phyloP scores from a whole-genome alignment of 2,797 vertebrate species.

The Myotis myotis region DNA sequence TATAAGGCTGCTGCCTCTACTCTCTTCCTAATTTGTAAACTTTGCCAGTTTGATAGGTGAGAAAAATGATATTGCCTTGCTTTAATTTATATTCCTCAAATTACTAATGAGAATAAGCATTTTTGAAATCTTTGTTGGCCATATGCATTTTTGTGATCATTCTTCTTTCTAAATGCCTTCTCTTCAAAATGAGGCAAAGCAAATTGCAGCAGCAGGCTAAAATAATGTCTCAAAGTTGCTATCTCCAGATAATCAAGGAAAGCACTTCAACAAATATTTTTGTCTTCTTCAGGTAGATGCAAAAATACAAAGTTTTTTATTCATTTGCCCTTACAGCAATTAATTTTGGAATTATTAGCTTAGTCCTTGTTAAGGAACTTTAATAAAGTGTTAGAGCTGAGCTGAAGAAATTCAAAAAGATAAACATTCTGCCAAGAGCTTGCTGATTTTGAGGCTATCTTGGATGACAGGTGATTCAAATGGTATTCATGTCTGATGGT shows the following conservation, averaged over 20 bases:
- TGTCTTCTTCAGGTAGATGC: not conserved
- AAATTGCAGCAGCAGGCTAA: not conserved
- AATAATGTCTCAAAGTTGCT: not conserved
- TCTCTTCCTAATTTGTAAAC: slow-evolving; percentile 27
- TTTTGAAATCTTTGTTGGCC: slow-evolving; percentile 35
- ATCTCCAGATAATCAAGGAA: slow-evolving; percentile 34
- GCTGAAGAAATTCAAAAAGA: slow-evolving; percentile 25
- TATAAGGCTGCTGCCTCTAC: not conserved
- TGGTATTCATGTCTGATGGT: not conserved
- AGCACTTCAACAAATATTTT: not conserved
- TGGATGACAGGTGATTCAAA: not conserved
- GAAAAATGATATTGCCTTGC: slow-evolving; percentile 36
- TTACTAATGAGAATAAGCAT: slow-evolving; percentile 21
- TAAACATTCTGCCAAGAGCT: not conserved
- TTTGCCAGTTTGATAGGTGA: slow-evolving; percentile 22
- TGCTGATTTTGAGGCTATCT: not conserved
- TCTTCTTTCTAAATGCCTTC: slow-evolving; percentile 44
- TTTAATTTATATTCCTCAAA: slow-evolving; percentile 55
- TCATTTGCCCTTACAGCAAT: not conserved
- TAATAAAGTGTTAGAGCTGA: not conserved
- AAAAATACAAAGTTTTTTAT: not conserved
- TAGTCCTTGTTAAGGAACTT: slow-evolving; percentile 9
- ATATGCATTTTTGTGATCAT: not conserved
- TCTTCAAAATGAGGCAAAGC: slow-evolving; percentile 42
- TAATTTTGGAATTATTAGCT: slow-evolving; percentile 29